Evolutionary conservation across 1,140 invertebrate genomes (phyloP).

Genomic region (Aphaenogaster ashmeadi): DNA sequence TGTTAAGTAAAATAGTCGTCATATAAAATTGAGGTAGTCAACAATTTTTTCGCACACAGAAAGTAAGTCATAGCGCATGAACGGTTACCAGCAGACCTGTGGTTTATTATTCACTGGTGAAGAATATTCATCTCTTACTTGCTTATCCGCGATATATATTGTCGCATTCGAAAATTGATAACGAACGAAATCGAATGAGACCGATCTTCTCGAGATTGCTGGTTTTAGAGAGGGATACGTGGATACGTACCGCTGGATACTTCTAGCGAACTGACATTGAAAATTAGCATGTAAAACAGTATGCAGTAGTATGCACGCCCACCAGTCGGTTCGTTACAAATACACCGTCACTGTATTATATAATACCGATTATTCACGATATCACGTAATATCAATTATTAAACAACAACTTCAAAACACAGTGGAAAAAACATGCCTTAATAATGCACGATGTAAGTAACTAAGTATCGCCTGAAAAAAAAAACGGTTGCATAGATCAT

Average conservation of each 20-base stretch:
- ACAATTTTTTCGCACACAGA: no score
- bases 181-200: neutral
- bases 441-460: neutral
- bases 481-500: neutral
- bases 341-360: conserved; percentile 34
- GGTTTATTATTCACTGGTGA: no score
- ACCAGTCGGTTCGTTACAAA: neutral
- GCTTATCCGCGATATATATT: neutral
- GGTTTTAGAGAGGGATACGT: neutral
- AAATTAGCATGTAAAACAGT: conserved; percentile 53
- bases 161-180: neutral
- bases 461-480: neutral
- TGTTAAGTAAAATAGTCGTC: no score
- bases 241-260: neutral
- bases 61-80: no score
- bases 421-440: neutral
- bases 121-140: no score
- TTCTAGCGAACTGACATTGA: conserved; percentile 48
- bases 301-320: conserved; percentile 3
- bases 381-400: conserved; percentile 6
- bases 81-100: no score
- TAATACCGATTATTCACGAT: conserved; percentile 37
- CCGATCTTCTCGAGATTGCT: neutral
- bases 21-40: no score
- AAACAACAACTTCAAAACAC: neutral